Evolutionary conservation across 2,113 vertebrate species (phyloP).

Genomic region (Sinocyclocheilus rhinocerous): DNA sequence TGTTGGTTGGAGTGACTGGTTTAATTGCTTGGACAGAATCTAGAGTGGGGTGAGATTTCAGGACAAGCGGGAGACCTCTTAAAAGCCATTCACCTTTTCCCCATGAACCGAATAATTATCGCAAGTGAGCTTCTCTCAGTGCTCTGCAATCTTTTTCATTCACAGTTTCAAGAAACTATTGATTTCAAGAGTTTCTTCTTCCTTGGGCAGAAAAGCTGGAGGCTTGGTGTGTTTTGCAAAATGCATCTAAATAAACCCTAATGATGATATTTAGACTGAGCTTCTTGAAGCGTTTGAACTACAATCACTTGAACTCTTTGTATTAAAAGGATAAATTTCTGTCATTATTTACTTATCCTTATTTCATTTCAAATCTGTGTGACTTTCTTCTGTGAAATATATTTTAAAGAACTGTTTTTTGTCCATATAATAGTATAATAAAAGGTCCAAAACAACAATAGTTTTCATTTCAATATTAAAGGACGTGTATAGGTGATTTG

Average conservation of each 20-base stretch:
- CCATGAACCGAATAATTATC: slow-evolving; percentile 44
- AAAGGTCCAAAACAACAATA: no score
- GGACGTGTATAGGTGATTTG: no score
- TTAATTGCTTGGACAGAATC: slow-evolving; percentile 67
- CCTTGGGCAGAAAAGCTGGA: neutral
- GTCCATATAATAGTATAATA: no score
- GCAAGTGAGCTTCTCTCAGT: neutral
- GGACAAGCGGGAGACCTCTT: slow-evolving; percentile 39
- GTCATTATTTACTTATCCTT: no score
- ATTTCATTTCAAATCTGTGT: no score
- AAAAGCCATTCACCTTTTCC: slow-evolving; percentile 51
- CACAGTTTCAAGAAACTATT: slow-evolving; percentile 14
- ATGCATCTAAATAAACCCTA: neutral
- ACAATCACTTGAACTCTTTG: neutral
- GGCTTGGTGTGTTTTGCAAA: neutral
- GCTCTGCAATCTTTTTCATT: slow-evolving; percentile 13
- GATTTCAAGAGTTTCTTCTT: neutral
- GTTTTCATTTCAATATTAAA: no score
- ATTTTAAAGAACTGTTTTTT: no score
- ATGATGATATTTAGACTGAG: neutral
- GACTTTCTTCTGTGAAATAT: no score
- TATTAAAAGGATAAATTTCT: neutral
- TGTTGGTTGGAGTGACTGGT: slow-evolving; percentile 62
- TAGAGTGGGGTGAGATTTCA: slow-evolving; percentile 58
- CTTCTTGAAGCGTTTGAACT: neutral